Percentiles rank a stretch among this genome's conserved stretches.
These are phyloP conservation scores for Diaphora mendica DNA, from an alignment of 2,888 invertebrate species.

Conservation along the genomic window DNA sequence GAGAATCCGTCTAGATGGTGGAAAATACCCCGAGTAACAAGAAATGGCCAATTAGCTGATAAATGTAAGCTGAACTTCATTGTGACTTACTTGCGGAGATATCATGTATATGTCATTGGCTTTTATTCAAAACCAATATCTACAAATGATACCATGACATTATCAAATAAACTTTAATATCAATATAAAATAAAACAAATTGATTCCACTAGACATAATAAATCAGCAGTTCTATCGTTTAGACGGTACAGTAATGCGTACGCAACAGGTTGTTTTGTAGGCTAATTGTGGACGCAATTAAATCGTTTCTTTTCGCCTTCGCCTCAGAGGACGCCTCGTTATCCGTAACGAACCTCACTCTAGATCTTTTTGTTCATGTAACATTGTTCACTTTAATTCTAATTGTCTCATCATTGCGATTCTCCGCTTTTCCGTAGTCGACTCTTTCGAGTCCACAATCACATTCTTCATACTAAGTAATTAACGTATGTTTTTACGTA, in stretches of 20 bases:
- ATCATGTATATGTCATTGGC: constrained; percentile 33
- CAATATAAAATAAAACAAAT: constrained; percentile 31
- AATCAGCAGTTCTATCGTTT: constrained; percentile 53
- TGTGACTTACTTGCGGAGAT: constrained; percentile 31
- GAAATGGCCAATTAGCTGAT: constrained; percentile 68
- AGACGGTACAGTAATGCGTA: constrained; percentile 63
- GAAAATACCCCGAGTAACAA: constrained; percentile 51
- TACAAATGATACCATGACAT: background rate
- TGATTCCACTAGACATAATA: constrained; percentile 36
- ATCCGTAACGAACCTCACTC: constrained; percentile 65
- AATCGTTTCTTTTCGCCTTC: constrained; percentile 73
- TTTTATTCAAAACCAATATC: constrained; percentile 34
- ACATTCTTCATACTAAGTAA: constrained; percentile 44
- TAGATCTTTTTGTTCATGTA: constrained; percentile 62
- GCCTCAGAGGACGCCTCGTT: constrained; percentile 64
- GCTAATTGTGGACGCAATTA: constrained; percentile 78
- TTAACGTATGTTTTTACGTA: constrained; percentile 43
- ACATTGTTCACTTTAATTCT: constrained; percentile 65
- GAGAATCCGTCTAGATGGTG: constrained; percentile 71
- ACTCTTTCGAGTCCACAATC: constrained; percentile 39
- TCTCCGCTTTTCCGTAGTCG: constrained; percentile 41
- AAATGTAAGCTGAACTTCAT: constrained; percentile 54
- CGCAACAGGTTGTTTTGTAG: constrained; percentile 78
- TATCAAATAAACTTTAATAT: background rate
- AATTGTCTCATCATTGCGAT: constrained; percentile 54